phyloP scores from a whole-genome alignment of 2,113 vertebrate species.

The Tachuris rubrigastra region DNA sequence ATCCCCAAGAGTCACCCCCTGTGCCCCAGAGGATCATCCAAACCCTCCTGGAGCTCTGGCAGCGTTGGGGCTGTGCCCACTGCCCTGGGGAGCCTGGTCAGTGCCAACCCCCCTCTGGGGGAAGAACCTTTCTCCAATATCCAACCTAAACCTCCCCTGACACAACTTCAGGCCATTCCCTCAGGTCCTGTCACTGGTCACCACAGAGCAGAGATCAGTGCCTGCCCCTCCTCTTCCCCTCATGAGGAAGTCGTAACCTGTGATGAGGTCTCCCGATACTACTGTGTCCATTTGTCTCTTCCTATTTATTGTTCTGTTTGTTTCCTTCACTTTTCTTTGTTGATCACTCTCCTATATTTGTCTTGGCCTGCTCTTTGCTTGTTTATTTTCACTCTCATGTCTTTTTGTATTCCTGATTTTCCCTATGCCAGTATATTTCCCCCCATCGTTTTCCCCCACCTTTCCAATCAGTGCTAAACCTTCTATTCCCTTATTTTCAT shows the following conservation, averaged over 20 bases:
- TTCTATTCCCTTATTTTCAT: background rate
- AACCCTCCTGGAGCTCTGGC: background rate
- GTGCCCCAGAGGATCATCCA: background rate
- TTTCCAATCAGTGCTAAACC: background rate
- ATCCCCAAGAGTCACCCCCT: background rate
- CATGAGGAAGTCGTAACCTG: background rate
- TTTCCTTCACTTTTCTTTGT: background rate
- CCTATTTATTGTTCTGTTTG: background rate
- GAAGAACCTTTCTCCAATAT: background rate
- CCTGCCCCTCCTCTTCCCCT: background rate
- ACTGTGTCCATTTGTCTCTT: background rate
- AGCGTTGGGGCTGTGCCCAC: background rate
- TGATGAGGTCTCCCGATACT: background rate
- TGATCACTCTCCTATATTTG: background rate
- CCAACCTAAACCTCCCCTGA: background rate
- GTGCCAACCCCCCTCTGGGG: background rate
- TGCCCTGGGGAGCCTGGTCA: background rate
- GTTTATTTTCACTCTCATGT: background rate
- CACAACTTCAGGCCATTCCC: background rate
- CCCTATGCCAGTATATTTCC: background rate
- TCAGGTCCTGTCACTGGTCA: background rate
- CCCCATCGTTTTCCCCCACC: background rate
- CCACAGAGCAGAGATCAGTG: background rate
- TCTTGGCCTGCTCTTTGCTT: background rate
- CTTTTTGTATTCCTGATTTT: background rate